Percentiles rank a stretch among this genome's conserved stretches.
These are phyloP conservation scores for Morpho deidamia DNA, from an alignment of 2,888 invertebrate species.

Conservation along the genomic window DNA sequence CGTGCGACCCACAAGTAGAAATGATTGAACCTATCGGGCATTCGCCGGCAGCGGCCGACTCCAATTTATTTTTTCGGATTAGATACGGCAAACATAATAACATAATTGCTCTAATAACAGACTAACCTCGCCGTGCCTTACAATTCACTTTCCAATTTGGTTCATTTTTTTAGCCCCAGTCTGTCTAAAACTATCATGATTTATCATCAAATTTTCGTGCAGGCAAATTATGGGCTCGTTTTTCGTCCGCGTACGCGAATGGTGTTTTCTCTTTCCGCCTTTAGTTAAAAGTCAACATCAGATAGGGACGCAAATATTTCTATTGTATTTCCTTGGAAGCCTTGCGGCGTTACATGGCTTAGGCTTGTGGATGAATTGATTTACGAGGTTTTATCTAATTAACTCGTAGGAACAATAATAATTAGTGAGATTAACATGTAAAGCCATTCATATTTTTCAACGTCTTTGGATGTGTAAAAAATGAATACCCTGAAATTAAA, in stretches of 20 bases:
- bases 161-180: constrained; percentile 67
- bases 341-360: constrained; percentile 53
- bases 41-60: constrained; percentile 74
- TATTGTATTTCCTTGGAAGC: constrained; percentile 61
- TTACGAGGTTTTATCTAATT: constrained; percentile 67
- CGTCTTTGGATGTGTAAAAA: constrained; percentile 46
- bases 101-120: constrained; percentile 78
- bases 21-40: constrained; percentile 75
- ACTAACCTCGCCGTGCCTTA: constrained; percentile 69
- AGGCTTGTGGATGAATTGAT: constrained; percentile 60
- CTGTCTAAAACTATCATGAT: constrained; percentile 78
- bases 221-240: constrained; percentile 70
- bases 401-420: constrained; percentile 59
- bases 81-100: constrained; percentile 78
- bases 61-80: constrained; percentile 78
- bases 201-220: constrained; percentile 77
- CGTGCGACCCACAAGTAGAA: constrained; percentile 74
- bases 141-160: constrained; percentile 78
- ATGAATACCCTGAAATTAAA: constrained; percentile 41
- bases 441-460: constrained; percentile 53
- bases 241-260: constrained; percentile 51
- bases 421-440: constrained; percentile 71
- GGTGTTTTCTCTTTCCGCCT: constrained; percentile 52
- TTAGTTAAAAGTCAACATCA: constrained; percentile 30
- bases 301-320: constrained; percentile 51